phyloP scores from a whole-genome alignment of 2,113 vertebrate species.

The Condylura cristata region DNA sequence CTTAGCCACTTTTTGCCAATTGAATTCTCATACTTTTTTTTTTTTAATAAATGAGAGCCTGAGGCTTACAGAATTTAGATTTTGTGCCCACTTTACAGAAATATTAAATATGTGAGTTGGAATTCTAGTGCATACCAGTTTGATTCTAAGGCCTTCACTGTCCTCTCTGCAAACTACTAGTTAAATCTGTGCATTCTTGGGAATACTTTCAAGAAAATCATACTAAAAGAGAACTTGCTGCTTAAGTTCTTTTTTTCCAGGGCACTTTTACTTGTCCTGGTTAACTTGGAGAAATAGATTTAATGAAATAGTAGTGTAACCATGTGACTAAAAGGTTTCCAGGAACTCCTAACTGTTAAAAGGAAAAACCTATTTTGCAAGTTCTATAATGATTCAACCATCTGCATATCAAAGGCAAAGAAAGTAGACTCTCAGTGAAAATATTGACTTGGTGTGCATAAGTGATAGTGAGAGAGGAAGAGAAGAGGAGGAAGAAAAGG shows the following conservation, averaged over 20 bases:
- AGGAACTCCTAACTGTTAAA: too few relatives aligned
- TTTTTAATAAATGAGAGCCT: neutral
- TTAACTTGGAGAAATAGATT: neutral
- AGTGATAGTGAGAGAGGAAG: too few relatives aligned
- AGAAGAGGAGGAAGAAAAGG: too few relatives aligned
- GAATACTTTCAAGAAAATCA: neutral
- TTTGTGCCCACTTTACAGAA: neutral
- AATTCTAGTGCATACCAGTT: neutral
- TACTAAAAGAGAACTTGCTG: neutral
- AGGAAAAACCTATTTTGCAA: too few relatives aligned
- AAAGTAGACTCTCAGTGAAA: too few relatives aligned
- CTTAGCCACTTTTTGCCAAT: neutral
- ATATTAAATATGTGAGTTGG: neutral
- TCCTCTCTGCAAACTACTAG: neutral
- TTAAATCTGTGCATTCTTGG: neutral
- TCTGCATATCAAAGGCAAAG: too few relatives aligned
- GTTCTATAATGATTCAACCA: too few relatives aligned
- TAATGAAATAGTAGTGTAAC: neutral
- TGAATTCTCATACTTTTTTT: neutral
- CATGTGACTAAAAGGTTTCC: too few relatives aligned
- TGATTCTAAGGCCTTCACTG: neutral
- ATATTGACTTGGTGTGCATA: too few relatives aligned
- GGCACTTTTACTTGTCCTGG: neutral
- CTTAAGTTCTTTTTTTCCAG: neutral
- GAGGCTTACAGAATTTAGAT: neutral